Evolutionary conservation across 2,797 vertebrate genomes (phyloP).

Genomic region (Rhinichthys osculus): DNA sequence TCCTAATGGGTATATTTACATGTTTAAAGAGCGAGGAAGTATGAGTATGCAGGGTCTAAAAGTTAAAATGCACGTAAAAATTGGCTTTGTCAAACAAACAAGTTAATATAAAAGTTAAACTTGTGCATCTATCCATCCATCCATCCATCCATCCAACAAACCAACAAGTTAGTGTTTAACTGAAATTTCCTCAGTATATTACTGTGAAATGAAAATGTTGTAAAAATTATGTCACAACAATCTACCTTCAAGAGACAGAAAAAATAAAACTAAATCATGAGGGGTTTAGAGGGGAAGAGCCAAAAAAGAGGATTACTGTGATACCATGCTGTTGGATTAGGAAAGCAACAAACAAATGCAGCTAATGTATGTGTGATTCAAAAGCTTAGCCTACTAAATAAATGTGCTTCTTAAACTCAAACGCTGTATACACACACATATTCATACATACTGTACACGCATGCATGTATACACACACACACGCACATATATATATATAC

Average conservation of each 20-base stretch:
- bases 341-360: constrained; percentile 28
- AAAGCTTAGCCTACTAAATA: constrained; percentile 41
- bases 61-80: background rate
- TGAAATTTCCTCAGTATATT: background rate
- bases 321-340: constrained; percentile 49
- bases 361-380: constrained; percentile 33
- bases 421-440: background rate
- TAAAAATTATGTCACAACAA: background rate
- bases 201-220: constrained; percentile 6
- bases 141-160: no score
- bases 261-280: background rate
- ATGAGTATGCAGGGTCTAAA: background rate
- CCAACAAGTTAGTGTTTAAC: background rate
- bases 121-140: no score
- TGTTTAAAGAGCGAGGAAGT: background rate
- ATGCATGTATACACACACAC: no score
- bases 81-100: background rate
- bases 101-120: background rate
- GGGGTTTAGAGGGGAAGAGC: constrained; percentile 4
- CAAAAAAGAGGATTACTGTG: constrained; percentile 30
- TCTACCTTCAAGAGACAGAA: background rate
- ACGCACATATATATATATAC: no score
- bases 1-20: constrained; percentile 16
- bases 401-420: background rate
- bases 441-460: background rate